A percentile compares a stretch with the other conserved stretches of the same genome.
Conservation (phyloP, 1,140 invertebrate species). For the Galendromus occidentalis region DNA sequence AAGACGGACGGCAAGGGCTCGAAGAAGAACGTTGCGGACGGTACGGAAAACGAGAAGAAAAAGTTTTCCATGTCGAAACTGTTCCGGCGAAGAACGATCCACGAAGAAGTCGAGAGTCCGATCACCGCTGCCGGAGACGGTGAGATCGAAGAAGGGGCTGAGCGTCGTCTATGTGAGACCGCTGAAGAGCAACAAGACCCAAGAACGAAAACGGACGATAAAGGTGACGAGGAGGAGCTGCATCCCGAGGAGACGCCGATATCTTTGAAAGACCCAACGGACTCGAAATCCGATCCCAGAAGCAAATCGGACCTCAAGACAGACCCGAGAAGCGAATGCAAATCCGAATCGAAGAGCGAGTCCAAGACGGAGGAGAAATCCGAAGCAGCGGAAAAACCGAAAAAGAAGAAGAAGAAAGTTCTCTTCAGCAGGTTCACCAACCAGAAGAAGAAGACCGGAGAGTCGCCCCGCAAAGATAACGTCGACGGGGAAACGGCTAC, state of each 20-base stretch:
- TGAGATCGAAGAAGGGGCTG: neutral
- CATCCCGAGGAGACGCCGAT: too few species aligned
- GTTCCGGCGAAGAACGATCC: neutral
- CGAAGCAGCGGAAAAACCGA: neutral
- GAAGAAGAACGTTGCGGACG: neutral
- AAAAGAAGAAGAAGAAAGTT: neutral
- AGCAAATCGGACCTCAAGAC: neutral
- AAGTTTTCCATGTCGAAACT: neutral
- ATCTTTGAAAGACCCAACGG: neutral
- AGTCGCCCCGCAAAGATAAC: neutral
- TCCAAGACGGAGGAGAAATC: neutral
- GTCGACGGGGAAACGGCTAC: neutral
- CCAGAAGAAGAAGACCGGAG: neutral
- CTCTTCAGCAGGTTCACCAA: slow-evolving; percentile 4
- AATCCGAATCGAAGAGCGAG: neutral
- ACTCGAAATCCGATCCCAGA: neutral
- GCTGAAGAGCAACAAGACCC: neutral
- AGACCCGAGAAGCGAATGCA: neutral
- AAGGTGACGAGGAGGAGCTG: too few species aligned
- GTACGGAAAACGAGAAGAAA: neutral
- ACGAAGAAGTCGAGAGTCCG: neutral
- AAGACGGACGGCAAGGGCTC: neutral
- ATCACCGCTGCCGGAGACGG: neutral
- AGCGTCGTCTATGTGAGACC: neutral
- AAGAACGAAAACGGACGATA: too few species aligned